phyloP scores from a whole-genome alignment of 2,797 vertebrate genomes.

The Ispidina picta region DNA sequence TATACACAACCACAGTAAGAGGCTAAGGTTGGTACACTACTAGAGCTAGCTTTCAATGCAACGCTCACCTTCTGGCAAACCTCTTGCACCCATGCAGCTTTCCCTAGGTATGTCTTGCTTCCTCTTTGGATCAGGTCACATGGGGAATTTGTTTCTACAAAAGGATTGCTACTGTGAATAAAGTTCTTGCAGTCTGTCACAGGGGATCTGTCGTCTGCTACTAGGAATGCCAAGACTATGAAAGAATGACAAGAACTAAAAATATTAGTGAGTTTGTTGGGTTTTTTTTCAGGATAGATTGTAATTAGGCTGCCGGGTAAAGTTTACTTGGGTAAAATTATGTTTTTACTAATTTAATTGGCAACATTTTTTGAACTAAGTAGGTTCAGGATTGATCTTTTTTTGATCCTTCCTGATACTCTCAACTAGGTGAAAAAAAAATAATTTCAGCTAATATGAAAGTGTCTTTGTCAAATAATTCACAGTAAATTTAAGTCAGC shows the following conservation, averaged over 20 bases:
- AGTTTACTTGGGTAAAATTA: not conserved
- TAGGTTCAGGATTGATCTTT: not conserved
- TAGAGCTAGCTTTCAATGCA: not conserved
- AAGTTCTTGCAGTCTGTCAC: not conserved
- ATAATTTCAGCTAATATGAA: not conserved
- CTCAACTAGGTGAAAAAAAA: not conserved
- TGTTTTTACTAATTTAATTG: not conserved
- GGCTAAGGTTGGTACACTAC: too few species aligned
- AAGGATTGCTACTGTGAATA: not conserved
- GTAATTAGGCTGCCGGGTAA: not conserved
- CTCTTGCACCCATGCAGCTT: not conserved
- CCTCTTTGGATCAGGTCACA: not conserved
- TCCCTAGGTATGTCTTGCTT: not conserved
- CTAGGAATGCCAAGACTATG: not conserved
- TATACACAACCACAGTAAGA: not conserved
- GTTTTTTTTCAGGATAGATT: not conserved
- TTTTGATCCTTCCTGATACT: not conserved
- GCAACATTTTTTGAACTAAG: not conserved
- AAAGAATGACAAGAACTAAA: not conserved
- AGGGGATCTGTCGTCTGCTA: not conserved
- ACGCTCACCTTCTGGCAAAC: rapidly evolving
- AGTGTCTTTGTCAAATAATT: not conserved
- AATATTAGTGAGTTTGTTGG: not conserved
- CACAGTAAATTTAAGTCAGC: not conserved
- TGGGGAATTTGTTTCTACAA: not conserved